Base-by-base conservation (phyloP, 2,888 invertebrate species). In the Cerastis leucographa region DNA sequence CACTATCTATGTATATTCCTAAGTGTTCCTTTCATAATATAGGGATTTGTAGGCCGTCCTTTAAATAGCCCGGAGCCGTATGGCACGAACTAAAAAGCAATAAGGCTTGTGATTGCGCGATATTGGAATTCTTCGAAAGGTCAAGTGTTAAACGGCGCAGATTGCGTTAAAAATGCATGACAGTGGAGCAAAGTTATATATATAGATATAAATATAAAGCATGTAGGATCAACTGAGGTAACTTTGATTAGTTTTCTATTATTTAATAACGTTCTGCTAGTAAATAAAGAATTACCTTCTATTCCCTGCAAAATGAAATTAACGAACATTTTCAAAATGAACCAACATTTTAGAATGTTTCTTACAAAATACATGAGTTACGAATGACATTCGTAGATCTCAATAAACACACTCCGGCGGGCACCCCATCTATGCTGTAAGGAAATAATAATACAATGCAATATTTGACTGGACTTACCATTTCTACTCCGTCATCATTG, bases 111-210 rank as follows among this genome's bases (percentile, higher is more conserved):
- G 22, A 46, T 66, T 22, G 66, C 46, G 19, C 66, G 66, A 66
- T 66, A 66, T 66, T 66, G 66, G 22, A n/a, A 66, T 49, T 29
- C 29, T 29, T 29, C 22, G 7, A 29, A 66, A 66, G 66, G 66
- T 49, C 46, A 66, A 22, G 25, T 49, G 22, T 12, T 46, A 29
- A 49, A 19, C 46, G 29, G 11, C 44, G 22, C 22, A 29, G 46
- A 66, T 49, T 64, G 29, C 14, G 66, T 29, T 66, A 49, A 66
- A 66, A 49, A 46, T 66, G 66, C 46, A 66, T 46, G 22, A 29
- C 22, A 49, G 29, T 49, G 22, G 66, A 46, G n/a, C n/a, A n/a
- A n/a, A n/a, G n/a, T n/a, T n/a, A n/a, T n/a, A n/a, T n/a, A n/a
- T n/a, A n/a, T n/a, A n/a, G n/a, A n/a, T n/a, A n/a, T n/a, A n/a